Evolutionary conservation across 2,113 vertebrate species (phyloP).

Genomic region (Leptobrachium leishanense): DNA sequence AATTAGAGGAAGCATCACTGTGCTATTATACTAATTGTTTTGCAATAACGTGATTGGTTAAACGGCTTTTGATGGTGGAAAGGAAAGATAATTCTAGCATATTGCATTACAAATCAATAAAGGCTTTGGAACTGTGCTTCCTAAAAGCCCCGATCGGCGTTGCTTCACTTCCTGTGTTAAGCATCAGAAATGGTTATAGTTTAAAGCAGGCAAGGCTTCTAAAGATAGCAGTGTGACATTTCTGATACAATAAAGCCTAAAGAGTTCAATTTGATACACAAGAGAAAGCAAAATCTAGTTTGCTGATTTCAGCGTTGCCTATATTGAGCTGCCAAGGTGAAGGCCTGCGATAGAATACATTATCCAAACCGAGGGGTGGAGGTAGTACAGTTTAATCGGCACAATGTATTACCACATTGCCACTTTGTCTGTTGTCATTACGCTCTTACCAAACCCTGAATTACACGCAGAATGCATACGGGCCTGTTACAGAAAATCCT

Average conservation of each 20-base stretch:
- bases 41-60: constrained; percentile 54
- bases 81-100: constrained; percentile 34
- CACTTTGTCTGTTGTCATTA: not conserved
- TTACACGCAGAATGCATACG: constrained; percentile 20
- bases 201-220: constrained; percentile 54
- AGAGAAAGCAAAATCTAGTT: constrained; percentile 55
- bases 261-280: constrained; percentile 58
- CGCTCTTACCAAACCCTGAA: constrained; percentile 36
- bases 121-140: constrained; percentile 49
- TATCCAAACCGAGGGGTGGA: constrained; percentile 18
- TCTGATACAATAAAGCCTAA: constrained; percentile 62
- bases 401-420: not conserved
- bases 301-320: constrained; percentile 42
- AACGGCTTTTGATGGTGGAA: constrained; percentile 31
- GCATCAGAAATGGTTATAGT: constrained; percentile 58
- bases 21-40: constrained; percentile 56
- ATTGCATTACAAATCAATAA: constrained; percentile 41
- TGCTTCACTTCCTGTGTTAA: constrained; percentile 53
- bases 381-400: not conserved
- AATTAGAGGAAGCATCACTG: constrained; percentile 32
- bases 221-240: constrained; percentile 64
- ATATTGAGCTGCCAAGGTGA: constrained; percentile 49
- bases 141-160: constrained; percentile 55
- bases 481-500: constrained; percentile 9
- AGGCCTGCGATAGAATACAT: constrained; percentile 49